Conservation (phyloP, 2,113 vertebrate genomes). For the Eira barbara region DNA sequence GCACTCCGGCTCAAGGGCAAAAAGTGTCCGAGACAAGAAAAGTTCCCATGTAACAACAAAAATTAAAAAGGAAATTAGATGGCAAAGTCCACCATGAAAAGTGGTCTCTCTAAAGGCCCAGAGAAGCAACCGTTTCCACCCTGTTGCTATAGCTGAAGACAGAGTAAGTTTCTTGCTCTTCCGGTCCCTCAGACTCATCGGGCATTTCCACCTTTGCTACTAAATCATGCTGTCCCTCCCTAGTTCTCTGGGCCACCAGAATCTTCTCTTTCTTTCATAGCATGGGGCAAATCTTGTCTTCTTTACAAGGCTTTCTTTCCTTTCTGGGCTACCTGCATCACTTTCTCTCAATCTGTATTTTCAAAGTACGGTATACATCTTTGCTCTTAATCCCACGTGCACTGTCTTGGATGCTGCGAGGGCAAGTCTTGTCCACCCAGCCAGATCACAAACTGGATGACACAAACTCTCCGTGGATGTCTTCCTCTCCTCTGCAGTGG, state of each 20-base stretch:
- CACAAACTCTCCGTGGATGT: neutral
- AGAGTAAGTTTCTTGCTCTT: neutral
- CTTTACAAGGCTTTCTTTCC: neutral
- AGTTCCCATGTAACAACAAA: neutral
- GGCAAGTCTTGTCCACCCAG: neutral
- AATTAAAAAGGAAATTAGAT: neutral
- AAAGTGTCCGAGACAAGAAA: neutral
- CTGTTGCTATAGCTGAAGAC: neutral
- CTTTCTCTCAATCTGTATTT: neutral
- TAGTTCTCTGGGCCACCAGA: neutral
- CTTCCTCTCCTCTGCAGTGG: neutral
- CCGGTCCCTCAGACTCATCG: neutral
- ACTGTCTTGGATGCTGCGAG: neutral
- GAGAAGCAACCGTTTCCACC: neutral
- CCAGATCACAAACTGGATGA: neutral
- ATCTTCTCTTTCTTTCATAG: neutral
- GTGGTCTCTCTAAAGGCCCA: neutral
- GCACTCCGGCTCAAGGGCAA: neutral
- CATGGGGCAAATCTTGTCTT: neutral
- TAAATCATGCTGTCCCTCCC: fast-evolving
- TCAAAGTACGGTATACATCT: neutral
- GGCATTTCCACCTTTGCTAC: neutral
- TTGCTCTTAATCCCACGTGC: neutral
- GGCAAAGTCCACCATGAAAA: neutral
- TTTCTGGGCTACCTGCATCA: neutral